Evolutionary conservation across 2,113 vertebrate species (phyloP).

Genomic region (Lycocorax pyrrhopterus): DNA sequence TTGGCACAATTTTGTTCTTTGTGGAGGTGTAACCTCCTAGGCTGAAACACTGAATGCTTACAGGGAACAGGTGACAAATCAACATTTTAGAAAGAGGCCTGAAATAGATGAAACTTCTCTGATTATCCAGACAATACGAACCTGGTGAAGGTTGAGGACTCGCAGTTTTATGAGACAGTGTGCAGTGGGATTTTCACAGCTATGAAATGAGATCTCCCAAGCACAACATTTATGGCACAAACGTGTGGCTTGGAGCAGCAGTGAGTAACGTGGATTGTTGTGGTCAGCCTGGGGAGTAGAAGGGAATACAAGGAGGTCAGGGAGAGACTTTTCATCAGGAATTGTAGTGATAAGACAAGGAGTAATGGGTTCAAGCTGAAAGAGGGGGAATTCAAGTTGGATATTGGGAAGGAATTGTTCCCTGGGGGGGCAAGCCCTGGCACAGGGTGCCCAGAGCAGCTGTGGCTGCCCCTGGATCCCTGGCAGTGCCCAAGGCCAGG

Average conservation of each 20-base stretch:
- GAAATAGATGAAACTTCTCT: background rate
- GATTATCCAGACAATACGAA: background rate
- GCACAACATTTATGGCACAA: background rate
- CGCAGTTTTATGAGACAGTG: background rate
- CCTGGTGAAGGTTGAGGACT: background rate
- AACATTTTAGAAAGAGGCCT: background rate
- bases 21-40: accelerated
- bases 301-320: accelerated
- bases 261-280: accelerated
- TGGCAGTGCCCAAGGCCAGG: background rate
- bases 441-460: background rate
- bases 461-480: background rate
- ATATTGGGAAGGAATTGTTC: background rate
- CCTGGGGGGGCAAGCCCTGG: background rate
- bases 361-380: background rate
- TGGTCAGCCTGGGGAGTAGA: background rate
- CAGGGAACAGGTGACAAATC: background rate
- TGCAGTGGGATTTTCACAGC: background rate
- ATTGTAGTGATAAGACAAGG: background rate
- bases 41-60: background rate
- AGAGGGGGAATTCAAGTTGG: background rate
- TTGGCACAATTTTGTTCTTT: background rate
- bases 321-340: background rate
- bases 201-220: background rate
- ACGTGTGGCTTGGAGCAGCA: background rate